Conservation (phyloP, 2,888 invertebrate species). For the Lycaena phlaeas region DNA sequence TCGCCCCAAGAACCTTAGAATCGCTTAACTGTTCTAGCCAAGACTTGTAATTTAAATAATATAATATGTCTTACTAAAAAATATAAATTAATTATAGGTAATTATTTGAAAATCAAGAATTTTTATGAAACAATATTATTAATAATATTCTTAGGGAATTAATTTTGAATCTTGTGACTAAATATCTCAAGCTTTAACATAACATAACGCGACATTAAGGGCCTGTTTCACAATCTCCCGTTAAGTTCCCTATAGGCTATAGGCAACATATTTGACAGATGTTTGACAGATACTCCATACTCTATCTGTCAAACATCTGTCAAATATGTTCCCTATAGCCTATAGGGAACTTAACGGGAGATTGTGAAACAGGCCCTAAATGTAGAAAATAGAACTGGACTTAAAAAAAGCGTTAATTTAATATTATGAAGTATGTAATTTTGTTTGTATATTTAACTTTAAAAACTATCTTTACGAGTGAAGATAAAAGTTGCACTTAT, state of each 20-base stretch:
- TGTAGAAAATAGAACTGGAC: background rate
- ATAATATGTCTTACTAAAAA: background rate
- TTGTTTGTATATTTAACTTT: background rate
- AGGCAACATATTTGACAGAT: too few species aligned
- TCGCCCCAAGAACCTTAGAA: conserved; percentile 72
- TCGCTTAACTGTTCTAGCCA: conserved; percentile 77
- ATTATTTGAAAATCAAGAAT: background rate
- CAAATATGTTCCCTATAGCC: too few species aligned
- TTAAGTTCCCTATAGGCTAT: too few species aligned
- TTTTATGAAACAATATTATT: background rate
- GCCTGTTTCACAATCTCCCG: too few species aligned
- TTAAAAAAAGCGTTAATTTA: too few species aligned
- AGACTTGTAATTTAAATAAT: conserved; percentile 49
- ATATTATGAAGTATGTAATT: background rate
- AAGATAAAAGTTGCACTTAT: background rate
- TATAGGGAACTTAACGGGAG: too few species aligned
- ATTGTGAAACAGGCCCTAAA: background rate
- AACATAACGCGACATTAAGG: background rate
- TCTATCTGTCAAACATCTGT: too few species aligned
- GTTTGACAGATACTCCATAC: too few species aligned
- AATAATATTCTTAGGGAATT: too few species aligned
- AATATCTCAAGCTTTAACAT: background rate
- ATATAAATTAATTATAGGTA: background rate
- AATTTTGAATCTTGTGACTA: background rate
- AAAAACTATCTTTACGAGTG: background rate